phyloP scores from a whole-genome alignment of 2,113 vertebrate genomes.

The Aphelocoma coerulescens region DNA sequence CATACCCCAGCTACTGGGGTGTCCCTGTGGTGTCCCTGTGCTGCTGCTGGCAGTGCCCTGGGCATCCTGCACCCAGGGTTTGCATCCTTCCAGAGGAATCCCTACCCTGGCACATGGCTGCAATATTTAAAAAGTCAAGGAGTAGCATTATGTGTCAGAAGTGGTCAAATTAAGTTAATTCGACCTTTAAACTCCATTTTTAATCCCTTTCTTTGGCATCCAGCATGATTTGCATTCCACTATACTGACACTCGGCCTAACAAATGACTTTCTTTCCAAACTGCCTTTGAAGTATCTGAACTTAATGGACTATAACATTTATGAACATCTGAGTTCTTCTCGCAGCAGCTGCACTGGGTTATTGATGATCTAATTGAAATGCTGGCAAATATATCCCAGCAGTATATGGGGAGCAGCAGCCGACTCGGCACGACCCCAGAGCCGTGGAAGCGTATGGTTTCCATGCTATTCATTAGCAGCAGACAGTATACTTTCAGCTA shows the following conservation, averaged over 20 bases:
- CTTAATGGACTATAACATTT: slow-evolving; percentile 76
- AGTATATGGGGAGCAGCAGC: slow-evolving; percentile 51
- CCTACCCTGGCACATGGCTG: neutral
- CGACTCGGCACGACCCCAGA: slow-evolving; percentile 37
- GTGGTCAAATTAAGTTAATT: slow-evolving; percentile 52
- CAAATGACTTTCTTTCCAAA: slow-evolving; percentile 72
- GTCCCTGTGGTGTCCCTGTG: neutral
- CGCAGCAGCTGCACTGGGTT: slow-evolving; percentile 86
- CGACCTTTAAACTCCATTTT: slow-evolving; percentile 59
- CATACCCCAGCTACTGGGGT: accelerated
- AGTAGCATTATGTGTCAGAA: slow-evolving; percentile 15
- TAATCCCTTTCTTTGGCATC: slow-evolving; percentile 51
- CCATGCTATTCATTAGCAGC: slow-evolving; percentile 29
- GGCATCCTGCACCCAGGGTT: neutral
- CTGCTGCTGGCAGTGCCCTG: neutral
- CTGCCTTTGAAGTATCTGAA: slow-evolving; percentile 72
- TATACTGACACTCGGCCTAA: slow-evolving; percentile 56
- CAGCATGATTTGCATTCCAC: slow-evolving; percentile 55
- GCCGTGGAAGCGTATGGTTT: slow-evolving; percentile 39
- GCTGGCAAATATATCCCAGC: slow-evolving; percentile 75
- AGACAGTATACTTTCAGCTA: slow-evolving; percentile 5
- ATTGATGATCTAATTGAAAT: slow-evolving; percentile 92
- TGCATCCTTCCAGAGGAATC: neutral
- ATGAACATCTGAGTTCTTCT: slow-evolving; percentile 82
- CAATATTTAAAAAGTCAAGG: neutral